phyloP scores from a whole-genome alignment of 2,113 vertebrate genomes.

The Sceloporus tristichus region DNA sequence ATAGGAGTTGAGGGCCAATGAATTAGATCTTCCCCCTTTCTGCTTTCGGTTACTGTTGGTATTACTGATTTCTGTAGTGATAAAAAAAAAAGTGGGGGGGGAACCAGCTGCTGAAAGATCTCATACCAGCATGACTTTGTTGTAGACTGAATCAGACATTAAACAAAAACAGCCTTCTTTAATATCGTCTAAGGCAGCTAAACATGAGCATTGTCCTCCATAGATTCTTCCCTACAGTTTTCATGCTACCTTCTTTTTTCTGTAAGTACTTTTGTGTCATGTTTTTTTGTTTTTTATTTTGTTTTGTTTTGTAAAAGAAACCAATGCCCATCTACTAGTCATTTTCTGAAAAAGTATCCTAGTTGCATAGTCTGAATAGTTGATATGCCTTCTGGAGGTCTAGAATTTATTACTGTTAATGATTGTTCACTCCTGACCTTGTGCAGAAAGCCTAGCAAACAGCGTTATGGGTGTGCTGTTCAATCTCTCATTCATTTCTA shows the following conservation, averaged over 20 bases:
- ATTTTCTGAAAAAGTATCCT: not conserved
- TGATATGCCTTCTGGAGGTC: not conserved
- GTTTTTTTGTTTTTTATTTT: too few relatives aligned
- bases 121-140: not conserved
- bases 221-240: not conserved
- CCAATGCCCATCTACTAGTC: not conserved
- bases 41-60: too few relatives aligned
- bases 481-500: not conserved
- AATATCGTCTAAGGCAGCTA: not conserved
- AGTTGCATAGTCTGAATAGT: not conserved
- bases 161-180: not conserved
- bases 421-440: not conserved
- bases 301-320: not conserved
- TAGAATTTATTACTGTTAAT: constrained; percentile 11
- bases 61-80: not conserved
- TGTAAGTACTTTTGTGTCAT: not conserved
- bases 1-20: too few relatives aligned
- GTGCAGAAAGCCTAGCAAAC: not conserved
- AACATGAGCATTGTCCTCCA: not conserved
- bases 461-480: not conserved
- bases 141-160: not conserved
- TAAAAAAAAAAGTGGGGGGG: too few relatives aligned
- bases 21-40: too few relatives aligned
- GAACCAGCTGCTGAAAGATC: not conserved
- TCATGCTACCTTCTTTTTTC: not conserved